These are phyloP conservation scores for human (Homo sapiens) DNA, from an alignment of 2,113 vertebrate genomes.

Conservation along the genomic window GRCh38 chr15:61889501-61890000, in stretches of 20 bases:
- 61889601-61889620: constrained; percentile 9
- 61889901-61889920: neutral
- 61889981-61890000: neutral
- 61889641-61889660: neutral
- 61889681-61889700: neutral
- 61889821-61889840: neutral
- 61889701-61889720: neutral
- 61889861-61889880: neutral
- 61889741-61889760: neutral
- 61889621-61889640: neutral
- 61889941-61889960: neutral
- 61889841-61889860: neutral
- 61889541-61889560: neutral
- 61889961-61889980: neutral
- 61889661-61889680: neutral
- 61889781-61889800: neutral
- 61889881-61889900: neutral
- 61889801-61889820: neutral
- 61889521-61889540: neutral
- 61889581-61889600: neutral
- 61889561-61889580: neutral
- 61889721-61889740: neutral
- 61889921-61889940: neutral
- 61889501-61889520: neutral
- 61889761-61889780: neutral